Evolutionary conservation across 2,888 invertebrate species (phyloP), one percentile per base, ranked within the genome.

Genomic region (Mythimna vitellina): DNA sequence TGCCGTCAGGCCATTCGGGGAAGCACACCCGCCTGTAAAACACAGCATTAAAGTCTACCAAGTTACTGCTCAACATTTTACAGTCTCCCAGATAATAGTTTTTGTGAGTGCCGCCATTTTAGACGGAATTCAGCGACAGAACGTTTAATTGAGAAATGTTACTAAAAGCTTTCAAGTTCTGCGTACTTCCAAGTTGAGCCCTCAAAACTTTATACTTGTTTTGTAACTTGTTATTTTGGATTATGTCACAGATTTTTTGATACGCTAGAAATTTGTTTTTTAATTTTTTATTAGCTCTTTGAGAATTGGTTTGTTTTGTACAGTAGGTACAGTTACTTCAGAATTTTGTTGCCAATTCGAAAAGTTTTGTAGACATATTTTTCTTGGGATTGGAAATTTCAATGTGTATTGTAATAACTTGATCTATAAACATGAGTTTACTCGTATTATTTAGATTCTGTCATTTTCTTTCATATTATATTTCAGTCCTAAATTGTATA

Each of bases 1-100:
- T 96, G 1, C 98, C 98, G 89, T 98, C 98, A 5, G 99, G 98
- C 99, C 99, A 99, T 83, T 97, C 97, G 0, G 97, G 95, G 90
- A 97, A 99, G 92, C 99, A 99, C 60, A 99, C 97, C 51, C 98
- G 97, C 77, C 98, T 96, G 90, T 66, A 88, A 84, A 81, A 80
- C 29, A 65, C 53, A 73, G 46, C 35, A 60, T 68, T 76, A 76
- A 64, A 62, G 53, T 63, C 65, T 54, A 35, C 69, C 56, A 53
- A 69, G 51, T 73, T 46, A 72, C 32, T 42, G 29, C 65, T 51
- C 38, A 70, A 61, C 58, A 73, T 74, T 81, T 80, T 64, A 72
- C 35, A 35, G 80, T 58, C 53, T 65, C 29, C 54, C 7, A 70
- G 70, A 73, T 80, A 80, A 82, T 82, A 81, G 76, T 83, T 80